These are phyloP conservation scores for Paraescarpia echinospica DNA, from an alignment of 1,140 invertebrate species.

Conservation along the genomic window DNA sequence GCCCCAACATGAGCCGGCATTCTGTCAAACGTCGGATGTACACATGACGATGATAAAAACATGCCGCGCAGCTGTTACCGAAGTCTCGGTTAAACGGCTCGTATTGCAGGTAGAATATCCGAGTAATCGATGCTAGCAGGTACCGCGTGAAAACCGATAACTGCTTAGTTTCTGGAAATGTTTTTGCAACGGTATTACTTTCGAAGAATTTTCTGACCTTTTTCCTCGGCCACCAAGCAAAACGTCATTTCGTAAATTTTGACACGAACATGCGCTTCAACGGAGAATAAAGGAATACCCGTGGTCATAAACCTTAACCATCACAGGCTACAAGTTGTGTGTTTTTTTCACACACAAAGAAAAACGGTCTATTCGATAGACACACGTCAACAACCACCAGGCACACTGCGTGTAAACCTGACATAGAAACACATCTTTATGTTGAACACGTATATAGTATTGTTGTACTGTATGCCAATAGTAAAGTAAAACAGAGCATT, in stretches of 20 bases:
- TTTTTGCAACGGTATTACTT: background rate
- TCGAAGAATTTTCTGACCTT: background rate
- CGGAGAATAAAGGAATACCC: background rate
- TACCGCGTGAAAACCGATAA: background rate
- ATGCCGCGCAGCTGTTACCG: background rate
- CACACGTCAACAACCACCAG: background rate
- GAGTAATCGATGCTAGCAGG: background rate
- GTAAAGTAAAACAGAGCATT: background rate
- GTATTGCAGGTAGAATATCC: background rate
- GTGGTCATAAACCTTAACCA: too few relatives aligned
- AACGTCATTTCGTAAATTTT: background rate
- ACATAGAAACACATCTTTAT: background rate
- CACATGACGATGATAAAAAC: background rate
- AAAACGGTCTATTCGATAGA: background rate
- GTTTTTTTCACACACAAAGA: background rate
- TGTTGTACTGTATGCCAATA: too few relatives aligned
- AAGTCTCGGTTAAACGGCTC: background rate
- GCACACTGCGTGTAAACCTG: background rate
- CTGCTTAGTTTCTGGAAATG: background rate
- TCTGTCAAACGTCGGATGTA: conserved; percentile 4
- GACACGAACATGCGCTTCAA: background rate
- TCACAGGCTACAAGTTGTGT: background rate
- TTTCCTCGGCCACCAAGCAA: background rate
- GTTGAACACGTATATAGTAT: too few relatives aligned
- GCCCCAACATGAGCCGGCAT: background rate